Base-by-base conservation (phyloP, 30 jellyfish, hydroid and myxozoan genomes). In the Hydractinia symbiolongicarpus region DNA sequence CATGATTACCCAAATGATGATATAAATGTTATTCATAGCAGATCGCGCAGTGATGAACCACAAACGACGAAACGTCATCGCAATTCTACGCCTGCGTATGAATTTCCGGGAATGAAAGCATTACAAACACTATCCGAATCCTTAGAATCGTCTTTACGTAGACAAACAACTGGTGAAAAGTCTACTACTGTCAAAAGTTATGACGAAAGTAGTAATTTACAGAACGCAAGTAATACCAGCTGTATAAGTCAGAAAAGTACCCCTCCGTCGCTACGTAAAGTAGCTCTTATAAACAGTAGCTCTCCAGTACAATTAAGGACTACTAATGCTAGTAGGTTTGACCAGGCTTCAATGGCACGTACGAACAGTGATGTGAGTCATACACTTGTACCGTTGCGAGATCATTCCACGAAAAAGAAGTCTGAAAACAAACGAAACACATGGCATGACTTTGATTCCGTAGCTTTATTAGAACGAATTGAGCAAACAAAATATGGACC, bases 61-160 rank as follows among this genome's bases (percentile, higher is more conserved):
- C 44, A 50, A 15, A 49, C 30, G n/a, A 11, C 13, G 9, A 9
- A 71, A 30, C 51, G 50, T n/a, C 57, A 14, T 30, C 56, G 60
- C 15, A 53, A 79, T 62, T 53, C 60, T 61, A 49, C 85, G 66
- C 51, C 75, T 11, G 13, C 19, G 21, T 68, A 72, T 17, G 40
- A 79, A 21, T 64, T 30, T 4, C 87, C 87, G 17, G 98, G 98
- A 8, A 91, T 91, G 98, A 88, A 85, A 52, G 98, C 98, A 17
- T 67, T 91, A 72, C 94, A 81, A 52, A 68, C 79, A 51, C 78
- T 91, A 30, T 83, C 96, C 15, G 79, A 81, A 64, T 77, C 91
- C 8, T 55, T 91, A 52, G 98, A 91, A 77, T 58, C 86, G 54
- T 82, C 95, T 15, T n/a, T 78, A 19, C 91, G 86, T 21, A 84